phyloP scores from a whole-genome alignment of 2,797 vertebrate species.

The Miichthys miiuy region DNA sequence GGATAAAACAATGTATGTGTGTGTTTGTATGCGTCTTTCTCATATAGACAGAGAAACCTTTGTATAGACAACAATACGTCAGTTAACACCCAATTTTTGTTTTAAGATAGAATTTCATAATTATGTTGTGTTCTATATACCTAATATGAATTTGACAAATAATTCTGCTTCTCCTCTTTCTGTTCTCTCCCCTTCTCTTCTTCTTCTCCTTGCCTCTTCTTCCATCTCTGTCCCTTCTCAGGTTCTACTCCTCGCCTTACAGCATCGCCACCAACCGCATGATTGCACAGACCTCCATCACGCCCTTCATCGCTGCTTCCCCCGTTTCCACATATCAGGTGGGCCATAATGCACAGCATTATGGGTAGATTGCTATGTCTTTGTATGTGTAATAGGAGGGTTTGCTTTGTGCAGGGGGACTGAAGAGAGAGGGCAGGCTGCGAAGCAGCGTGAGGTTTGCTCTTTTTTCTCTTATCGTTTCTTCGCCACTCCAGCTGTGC shows the following conservation, averaged over 20 bases:
- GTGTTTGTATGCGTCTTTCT: slow-evolving; percentile 14
- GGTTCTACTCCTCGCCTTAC: slow-evolving; percentile 99
- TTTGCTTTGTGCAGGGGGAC: slow-evolving; percentile 46
- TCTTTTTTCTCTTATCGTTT: slow-evolving; percentile 64
- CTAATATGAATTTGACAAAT: slow-evolving; percentile 32
- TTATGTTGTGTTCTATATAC: neutral
- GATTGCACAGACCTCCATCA: slow-evolving; percentile 99
- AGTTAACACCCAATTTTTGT: neutral
- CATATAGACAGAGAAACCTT: slow-evolving; percentile 15
- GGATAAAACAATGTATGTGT: slow-evolving; percentile 32
- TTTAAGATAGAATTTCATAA: neutral
- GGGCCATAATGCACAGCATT: slow-evolving; percentile 63
- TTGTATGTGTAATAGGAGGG: slow-evolving; percentile 39
- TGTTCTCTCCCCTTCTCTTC: neutral
- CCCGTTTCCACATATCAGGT: slow-evolving; percentile 99
- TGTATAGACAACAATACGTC: neutral
- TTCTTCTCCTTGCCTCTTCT: neutral
- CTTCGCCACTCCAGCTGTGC: slow-evolving; percentile 71
- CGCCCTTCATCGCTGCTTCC: slow-evolving; percentile 98
- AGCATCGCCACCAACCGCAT: slow-evolving; percentile 99
- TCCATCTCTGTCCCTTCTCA: slow-evolving; percentile 72
- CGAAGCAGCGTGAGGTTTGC: slow-evolving; percentile 60
- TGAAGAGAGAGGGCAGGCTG: slow-evolving; percentile 50
- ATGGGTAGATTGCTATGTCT: slow-evolving; percentile 39
- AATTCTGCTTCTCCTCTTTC: slow-evolving; percentile 22